phyloP scores from a whole-genome alignment of 2,797 vertebrate species.

The Sternotherus odoratus region DNA sequence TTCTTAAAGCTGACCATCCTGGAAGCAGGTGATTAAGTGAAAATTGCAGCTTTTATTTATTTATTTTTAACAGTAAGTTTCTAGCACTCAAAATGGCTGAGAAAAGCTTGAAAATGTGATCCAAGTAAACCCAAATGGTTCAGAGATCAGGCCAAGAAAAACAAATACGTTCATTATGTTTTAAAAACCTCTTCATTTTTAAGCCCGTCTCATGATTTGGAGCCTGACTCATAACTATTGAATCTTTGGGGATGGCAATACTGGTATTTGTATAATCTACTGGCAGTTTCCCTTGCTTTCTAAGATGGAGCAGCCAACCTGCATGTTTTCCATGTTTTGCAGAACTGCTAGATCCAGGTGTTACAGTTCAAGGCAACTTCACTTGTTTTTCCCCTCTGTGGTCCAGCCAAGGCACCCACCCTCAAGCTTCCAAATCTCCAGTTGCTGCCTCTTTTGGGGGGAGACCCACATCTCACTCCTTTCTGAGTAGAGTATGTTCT shows the following conservation, averaged over 20 bases:
- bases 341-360: background rate
- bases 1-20: background rate
- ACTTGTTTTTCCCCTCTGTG: background rate
- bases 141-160: background rate
- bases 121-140: background rate
- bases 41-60: background rate
- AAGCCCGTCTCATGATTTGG: constrained; percentile 43
- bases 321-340: constrained; percentile 8
- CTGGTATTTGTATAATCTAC: constrained; percentile 38
- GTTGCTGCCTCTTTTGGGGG: background rate
- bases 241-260: background rate
- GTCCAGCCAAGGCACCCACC: no score
- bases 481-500: background rate
- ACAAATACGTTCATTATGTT: background rate
- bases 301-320: constrained; percentile 26
- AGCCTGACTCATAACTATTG: constrained; percentile 50
- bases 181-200: constrained; percentile 52
- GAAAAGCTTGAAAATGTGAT: constrained; percentile 40
- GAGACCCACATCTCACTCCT: background rate
- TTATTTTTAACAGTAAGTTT: constrained; percentile 9
- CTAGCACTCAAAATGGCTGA: constrained; percentile 1
- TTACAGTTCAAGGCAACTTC: background rate
- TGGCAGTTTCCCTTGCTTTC: constrained; percentile 28
- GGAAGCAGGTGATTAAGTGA: background rate
- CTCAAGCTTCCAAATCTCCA: no score